Base-by-base conservation (phyloP, 1,140 invertebrate genomes). In the Myzus persicae region DNA sequence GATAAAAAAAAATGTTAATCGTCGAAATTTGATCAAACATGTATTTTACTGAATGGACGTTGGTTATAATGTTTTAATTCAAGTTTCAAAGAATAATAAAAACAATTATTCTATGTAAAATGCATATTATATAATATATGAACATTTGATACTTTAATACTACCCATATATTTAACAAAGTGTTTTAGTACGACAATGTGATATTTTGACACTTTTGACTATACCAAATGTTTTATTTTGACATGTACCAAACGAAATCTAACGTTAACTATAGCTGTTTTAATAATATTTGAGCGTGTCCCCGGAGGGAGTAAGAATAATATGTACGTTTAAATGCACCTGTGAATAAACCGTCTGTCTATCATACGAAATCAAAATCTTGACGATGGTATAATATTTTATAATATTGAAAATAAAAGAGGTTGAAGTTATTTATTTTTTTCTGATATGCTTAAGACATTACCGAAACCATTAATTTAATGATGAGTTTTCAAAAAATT, bases 211-310 rank as follows among this genome's bases (percentile, higher is more conserved):
- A 76, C 18, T 44, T 85, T 85, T n/a, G 1, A 31, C 5, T 44
- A 40, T n/a, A 44, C 84, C n/a, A 31, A 44, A 87, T 87, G n/a
- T 87, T 87, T 46, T 87, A 87, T 87, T 87, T 87, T 87, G 85
- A 38, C 46, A 40, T 26, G 7, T 36, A 20, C 14, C 4, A 8
- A 36, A 40, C 22, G n/a, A 38, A 89, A 38, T 38, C 46, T 9
- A 18, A 22, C 18, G 22, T 51, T 36, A 48, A 38, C 31, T 76
- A n/a, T n/a, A 76, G 7, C 6, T 48, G n/a, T 88, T 88, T 88
- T 54, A 48, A 38, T 44, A 51, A 89, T 89, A 89, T 38, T 89
- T 54, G 36, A n/a, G 40, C 8, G 22, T 89, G n/a, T 88, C n/a
- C 44, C 85, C 7, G n/a, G 22, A 14, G n/a, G 7, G n/a, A 54